Evolutionary conservation across 2,113 vertebrate genomes (phyloP), one percentile per base, ranked within the genome.

Genomic region (Loxodonta africana): DNA sequence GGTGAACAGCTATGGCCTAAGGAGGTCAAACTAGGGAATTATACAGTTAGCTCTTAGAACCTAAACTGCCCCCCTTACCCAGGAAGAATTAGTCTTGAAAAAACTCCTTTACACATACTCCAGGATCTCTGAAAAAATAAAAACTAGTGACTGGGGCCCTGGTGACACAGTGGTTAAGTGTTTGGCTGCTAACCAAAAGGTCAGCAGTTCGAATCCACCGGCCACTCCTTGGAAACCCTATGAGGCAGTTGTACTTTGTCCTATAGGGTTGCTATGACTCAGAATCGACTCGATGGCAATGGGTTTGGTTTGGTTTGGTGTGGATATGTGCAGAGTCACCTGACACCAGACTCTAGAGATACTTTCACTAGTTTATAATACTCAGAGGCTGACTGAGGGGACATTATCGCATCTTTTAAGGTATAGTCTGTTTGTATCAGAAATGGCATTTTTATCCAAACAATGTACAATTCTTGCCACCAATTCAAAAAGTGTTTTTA

Each of bases 41-140:
- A 83, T 30, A 92, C 8, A 74, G 33, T 69, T 26, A 82, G 14
- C 20, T 81, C 41, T 90, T 90, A 81, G 57, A 94, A 94, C 92
- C 60, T 87, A 65, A 85, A 20, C 28, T 28, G 11, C 15, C 60
- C 11, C 48, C 48, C 26, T 71, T 44, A 84, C 51, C 10, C 21
- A 83, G 20, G 78, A 8, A 17, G 53, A 94, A 69, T 90, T 92
- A 46, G 8, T 81, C 26, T 92, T 51, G 3, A 83, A 71, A 74
- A 94, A 95, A 93, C 15, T 84, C 78, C 46, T 90, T 15, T 77
- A 44, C 2, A 37, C 51, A 78, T 26, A 57, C 20, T 92, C 21
- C 41, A 74, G 78, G 30, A 88, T 85, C 33, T 92, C 44, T 69
- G 46, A 62, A 83, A 67, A 92, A 57, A 92, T 37, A 86, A 60